Conservation (phyloP, 2,888 invertebrate genomes). For the Brenthis daphne region DNA sequence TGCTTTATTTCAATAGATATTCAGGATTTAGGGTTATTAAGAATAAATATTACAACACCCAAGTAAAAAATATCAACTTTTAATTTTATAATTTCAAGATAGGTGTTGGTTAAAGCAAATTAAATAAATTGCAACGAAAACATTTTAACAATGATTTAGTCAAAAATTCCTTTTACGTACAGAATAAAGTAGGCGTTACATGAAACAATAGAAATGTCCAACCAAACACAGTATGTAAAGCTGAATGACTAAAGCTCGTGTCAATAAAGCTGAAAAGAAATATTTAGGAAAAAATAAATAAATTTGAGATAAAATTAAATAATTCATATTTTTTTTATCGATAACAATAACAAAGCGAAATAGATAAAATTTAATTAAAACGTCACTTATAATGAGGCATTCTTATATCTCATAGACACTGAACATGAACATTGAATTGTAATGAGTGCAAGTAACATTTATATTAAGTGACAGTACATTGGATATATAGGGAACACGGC, state of each 20-base stretch:
- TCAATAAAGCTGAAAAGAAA: slow-evolving; percentile 52
- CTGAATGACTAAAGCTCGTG: slow-evolving; percentile 46
- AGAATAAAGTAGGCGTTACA: slow-evolving; percentile 43
- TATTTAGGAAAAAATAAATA: slow-evolving; percentile 9
- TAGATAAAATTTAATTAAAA: slow-evolving; percentile 44
- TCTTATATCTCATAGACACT: slow-evolving; percentile 17
- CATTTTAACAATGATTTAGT: slow-evolving; percentile 4
- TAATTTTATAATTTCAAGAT: slow-evolving; percentile 12
- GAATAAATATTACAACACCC: slow-evolving; percentile 1
- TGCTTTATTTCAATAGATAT: neutral
- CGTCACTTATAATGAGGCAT: neutral
- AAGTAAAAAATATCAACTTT: slow-evolving; percentile 23
- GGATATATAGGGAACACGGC: neutral
- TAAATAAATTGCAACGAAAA: slow-evolving; percentile 11
- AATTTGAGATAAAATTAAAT: slow-evolving; percentile 60
- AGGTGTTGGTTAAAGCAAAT: slow-evolving; percentile 17
- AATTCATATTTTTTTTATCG: slow-evolving; percentile 59
- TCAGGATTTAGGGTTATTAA: neutral
- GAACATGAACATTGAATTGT: slow-evolving; percentile 29
- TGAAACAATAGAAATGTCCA: slow-evolving; percentile 7
- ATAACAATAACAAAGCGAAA: slow-evolving; percentile 78
- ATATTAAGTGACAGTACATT: slow-evolving; percentile 12
- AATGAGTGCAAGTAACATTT: slow-evolving; percentile 27
- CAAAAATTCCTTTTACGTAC: slow-evolving; percentile 17
- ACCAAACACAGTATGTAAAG: neutral